Percentiles rank a stretch among this genome's conserved stretches.
Conservation (phyloP, 2,797 vertebrate genomes). For the Novumbra hubbsi region DNA sequence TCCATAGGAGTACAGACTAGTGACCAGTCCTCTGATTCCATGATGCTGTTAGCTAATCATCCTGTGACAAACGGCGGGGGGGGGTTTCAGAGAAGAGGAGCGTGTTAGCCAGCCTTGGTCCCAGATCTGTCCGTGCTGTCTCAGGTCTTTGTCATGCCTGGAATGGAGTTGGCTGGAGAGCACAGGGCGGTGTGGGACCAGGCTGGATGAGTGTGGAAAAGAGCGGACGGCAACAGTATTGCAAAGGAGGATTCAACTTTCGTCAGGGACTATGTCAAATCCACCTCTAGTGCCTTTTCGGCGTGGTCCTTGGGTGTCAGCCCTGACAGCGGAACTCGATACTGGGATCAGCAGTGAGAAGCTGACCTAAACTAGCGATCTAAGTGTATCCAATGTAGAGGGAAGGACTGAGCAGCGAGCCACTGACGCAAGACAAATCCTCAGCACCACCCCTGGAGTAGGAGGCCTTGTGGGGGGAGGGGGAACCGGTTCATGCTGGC, state of each 20-base stretch:
- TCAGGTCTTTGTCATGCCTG: neutral
- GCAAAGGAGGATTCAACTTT: neutral
- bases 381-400: neutral
- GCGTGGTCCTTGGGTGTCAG: neutral
- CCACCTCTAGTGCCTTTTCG: neutral
- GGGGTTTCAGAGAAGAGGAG: neutral
- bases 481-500: slow-evolving; percentile 3
- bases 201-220: neutral
- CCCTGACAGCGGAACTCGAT: neutral
- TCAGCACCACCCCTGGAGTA: neutral
- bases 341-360: neutral
- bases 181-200: neutral
- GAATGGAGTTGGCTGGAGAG: neutral
- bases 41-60: neutral
- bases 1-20: neutral
- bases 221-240: too few relatives aligned
- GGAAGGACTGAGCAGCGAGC: neutral
- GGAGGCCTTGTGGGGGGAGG: neutral
- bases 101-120: neutral
- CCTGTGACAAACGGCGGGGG: neutral
- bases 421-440: slow-evolving; percentile 1
- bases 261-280: neutral
- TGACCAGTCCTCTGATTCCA: neutral
- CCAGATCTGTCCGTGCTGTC: neutral
- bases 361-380: neutral